A percentile compares a stretch with the other conserved stretches of the same genome.
These are phyloP conservation scores for Aphidoletes aphidimyza DNA, from an alignment of 2,888 invertebrate species.

Conservation along the genomic window DNA sequence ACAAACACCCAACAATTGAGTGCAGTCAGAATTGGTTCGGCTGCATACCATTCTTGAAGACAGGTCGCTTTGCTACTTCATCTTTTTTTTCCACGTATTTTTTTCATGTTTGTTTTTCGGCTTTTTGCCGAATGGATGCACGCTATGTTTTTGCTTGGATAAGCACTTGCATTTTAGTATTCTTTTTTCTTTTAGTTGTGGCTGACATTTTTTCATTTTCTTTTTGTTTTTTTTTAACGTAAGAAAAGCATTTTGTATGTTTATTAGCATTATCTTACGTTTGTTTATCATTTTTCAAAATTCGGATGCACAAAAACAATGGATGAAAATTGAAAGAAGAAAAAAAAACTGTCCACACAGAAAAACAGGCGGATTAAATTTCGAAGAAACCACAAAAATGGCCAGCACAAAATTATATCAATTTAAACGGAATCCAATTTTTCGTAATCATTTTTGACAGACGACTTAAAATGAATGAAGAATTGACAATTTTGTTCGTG, in stretches of 20 bases:
- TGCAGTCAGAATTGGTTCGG: constrained; percentile 40
- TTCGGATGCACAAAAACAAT: constrained; percentile 49
- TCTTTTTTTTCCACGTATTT: background rate
- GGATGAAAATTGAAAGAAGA: background rate
- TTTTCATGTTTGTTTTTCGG: background rate
- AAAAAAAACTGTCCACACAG: background rate
- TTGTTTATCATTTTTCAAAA: background rate
- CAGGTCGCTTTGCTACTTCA: constrained; percentile 48
- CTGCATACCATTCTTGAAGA: background rate
- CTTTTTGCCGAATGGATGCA: background rate
- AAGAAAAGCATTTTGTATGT: constrained; percentile 11
- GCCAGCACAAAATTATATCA: constrained; percentile 32
- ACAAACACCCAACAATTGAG: too few species aligned
- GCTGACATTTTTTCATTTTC: too few species aligned
- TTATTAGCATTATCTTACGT: background rate
- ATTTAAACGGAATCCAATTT: constrained; percentile 40
- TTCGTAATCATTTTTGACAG: constrained; percentile 27
- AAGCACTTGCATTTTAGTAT: background rate
- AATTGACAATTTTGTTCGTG: constrained; percentile 12
- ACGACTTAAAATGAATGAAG: background rate
- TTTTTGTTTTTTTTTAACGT: too few species aligned
- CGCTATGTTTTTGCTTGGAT: constrained; percentile 38
- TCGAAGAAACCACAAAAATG: constrained; percentile 24
- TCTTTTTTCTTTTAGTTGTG: background rate
- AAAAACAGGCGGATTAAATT: constrained; percentile 27